Percentiles rank a stretch among this genome's conserved stretches.
Evolutionary conservation across 2,888 invertebrate species (phyloP).

Genomic region (Drosophila gaucha): DNA sequence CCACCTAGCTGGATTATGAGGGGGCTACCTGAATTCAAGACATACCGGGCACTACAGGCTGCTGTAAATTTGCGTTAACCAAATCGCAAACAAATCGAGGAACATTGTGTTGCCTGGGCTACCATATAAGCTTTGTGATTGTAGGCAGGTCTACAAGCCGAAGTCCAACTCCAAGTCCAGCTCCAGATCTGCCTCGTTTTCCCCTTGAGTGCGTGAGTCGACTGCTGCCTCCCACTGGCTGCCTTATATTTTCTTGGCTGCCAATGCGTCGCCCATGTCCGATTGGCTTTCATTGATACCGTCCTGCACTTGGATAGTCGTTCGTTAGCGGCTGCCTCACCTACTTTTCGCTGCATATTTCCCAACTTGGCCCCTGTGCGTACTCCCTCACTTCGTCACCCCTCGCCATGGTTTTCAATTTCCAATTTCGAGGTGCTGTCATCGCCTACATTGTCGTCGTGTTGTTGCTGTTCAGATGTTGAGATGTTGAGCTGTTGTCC

Average conservation of each 20-base stretch:
- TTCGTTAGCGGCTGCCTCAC: slow-evolving; percentile 74
- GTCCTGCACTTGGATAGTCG: slow-evolving; percentile 40
- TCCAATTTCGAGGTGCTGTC: slow-evolving; percentile 66
- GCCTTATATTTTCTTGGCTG: slow-evolving; percentile 46
- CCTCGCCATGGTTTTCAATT: slow-evolving; percentile 33
- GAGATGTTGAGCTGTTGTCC: slow-evolving; percentile 35
- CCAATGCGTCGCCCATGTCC: slow-evolving; percentile 78
- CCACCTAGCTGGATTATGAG: slow-evolving; percentile 53
- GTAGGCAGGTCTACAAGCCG: slow-evolving; percentile 19
- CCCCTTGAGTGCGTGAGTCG: slow-evolving; percentile 55
- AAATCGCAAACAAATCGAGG: slow-evolving; percentile 76
- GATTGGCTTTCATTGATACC: slow-evolving; percentile 73
- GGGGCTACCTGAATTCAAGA: slow-evolving; percentile 31
- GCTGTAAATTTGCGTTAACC: slow-evolving; percentile 68
- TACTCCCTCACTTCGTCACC: background rate
- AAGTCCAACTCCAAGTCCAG: too few species aligned
- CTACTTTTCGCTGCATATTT: slow-evolving; percentile 60
- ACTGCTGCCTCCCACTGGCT: slow-evolving; percentile 56
- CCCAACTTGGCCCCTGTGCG: slow-evolving; percentile 44
- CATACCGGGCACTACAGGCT: slow-evolving; percentile 30
- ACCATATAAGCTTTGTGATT: slow-evolving; percentile 54
- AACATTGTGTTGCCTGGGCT: slow-evolving; percentile 49
- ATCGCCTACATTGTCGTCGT: slow-evolving; percentile 73
- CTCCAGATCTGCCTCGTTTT: slow-evolving; percentile 12
- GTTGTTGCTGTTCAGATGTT: slow-evolving; percentile 28